Evolutionary conservation across 1,140 invertebrate genomes (phyloP), one percentile per base, ranked within the genome.

Genomic region (Drosophila murphyi): DNA sequence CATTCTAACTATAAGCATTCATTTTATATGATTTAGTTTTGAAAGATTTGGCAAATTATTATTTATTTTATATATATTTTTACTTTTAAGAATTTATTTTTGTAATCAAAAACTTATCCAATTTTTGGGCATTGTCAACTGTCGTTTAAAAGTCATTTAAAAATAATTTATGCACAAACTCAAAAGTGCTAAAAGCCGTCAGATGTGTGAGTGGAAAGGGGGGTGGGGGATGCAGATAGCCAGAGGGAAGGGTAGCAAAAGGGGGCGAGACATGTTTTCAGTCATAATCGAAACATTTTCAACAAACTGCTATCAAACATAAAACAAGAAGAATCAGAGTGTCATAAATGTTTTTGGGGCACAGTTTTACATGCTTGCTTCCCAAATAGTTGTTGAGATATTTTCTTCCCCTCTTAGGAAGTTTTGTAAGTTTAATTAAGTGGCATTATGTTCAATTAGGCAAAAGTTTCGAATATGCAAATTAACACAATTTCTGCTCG

Each of bases 381-480:
- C 51, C 39, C 10, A 52, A 52, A 12, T 35, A 35, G 51, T 57
- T 48, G 31, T 31, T 12, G 20, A 60, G 41, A 56, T 56, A 37
- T 56, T 29, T 37, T 5, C 34, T 7, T 8, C 8, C 10, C 55
- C 32, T 28, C 45, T 57, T 60, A 63, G 65, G 74, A 83, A 87
- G 85, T 87, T 87, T 80, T 76, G 74, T 88, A 87, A 87, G 76
- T 88, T 88, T 88, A 89, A 88, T 88, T 88, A 88, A 88, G 77
- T 88, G 80, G 83, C 77, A 88, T 88, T 88, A 88, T 89, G 83
- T 88, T 88, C 83, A 88, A 88, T 88, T 88, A 88, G 83, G 72
- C 83, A 89, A 88, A 83, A 80, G 77, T 88, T 88, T 89, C 77
- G 67, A 87, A 89, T 88, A 88, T 88, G 85, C 81, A 89, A 88